Base-by-base conservation (phyloP, 2,888 invertebrate genomes). In the Epinotia nisella region DNA sequence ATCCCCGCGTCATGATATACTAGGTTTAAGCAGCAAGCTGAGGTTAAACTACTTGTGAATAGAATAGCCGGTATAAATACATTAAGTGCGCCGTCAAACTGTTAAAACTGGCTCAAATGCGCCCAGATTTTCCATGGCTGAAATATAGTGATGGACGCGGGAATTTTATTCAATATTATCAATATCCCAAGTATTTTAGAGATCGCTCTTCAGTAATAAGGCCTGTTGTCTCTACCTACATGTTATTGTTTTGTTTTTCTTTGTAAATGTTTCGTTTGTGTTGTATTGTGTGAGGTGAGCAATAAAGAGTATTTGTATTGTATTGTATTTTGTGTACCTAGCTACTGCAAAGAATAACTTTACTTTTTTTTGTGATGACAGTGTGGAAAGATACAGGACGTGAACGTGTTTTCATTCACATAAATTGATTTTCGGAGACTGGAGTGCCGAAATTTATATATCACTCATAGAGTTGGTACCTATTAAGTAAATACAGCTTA, bases 51-150 rank as follows among this genome's bases (percentile, higher is more conserved):
- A n/a, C 85, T 80, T 85, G 87, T 49, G n/a, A 49, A 49, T 49
- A 49, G 49, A 15, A n/a, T n/a, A 49, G 49, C 49, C 49, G 88
- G 90, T 92, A 92, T 92, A 93, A 92, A 92, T 92, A 93, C 92
- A 92, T 92, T 92, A 92, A 92, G 90, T 89, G 88, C 81, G 86
- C 89, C 90, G 91, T 92, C 92, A 92, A 93, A 91, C 89, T 92
- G 92, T 89, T 90, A 90, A 88, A 90, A 85, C 87, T 81, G 82
- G 87, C 84, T 86, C 82, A 83, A 84, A 86, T 82, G 83, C 82
- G 74, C 76, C 61, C 71, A 77, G 80, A 79, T 81, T 81, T 80
- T 79, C 76, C 81, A 4, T 17, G 55, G 55, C 45, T 39, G 51
- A 70, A 60, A 61, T 39, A 21, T 49, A 19, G 39, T 67, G 67